Percentiles rank a stretch among this genome's conserved stretches.
These are phyloP conservation scores for Acleris laterana DNA, from an alignment of 2,888 invertebrate species.

Conservation along the genomic window DNA sequence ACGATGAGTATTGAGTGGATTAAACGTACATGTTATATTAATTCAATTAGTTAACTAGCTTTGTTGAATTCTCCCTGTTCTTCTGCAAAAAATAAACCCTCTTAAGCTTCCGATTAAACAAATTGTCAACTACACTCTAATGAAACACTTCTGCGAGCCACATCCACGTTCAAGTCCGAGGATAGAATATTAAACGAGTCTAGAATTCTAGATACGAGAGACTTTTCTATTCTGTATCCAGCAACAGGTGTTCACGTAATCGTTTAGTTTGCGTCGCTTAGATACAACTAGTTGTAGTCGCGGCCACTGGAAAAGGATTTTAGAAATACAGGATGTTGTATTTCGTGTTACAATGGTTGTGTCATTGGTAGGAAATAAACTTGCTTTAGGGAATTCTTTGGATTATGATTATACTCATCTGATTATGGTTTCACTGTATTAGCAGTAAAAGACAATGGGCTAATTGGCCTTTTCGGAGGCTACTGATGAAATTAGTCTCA, in stretches of 20 bases:
- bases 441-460: no score
- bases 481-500: no score
- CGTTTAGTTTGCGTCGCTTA: slow-evolving; percentile 14
- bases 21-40: no score
- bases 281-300: neutral
- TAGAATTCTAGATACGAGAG: slow-evolving; percentile 26
- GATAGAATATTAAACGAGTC: slow-evolving; percentile 31
- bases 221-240: slow-evolving; percentile 1
- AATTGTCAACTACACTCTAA: slow-evolving; percentile 24
- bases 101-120: slow-evolving; percentile 4
- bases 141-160: slow-evolving; percentile 20
- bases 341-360: no score
- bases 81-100: neutral
- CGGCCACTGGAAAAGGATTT: slow-evolving; percentile 4
- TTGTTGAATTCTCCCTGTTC: neutral
- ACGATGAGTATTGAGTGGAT: no score
- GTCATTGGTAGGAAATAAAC: no score
- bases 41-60: no score
- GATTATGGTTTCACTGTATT: no score
- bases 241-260: slow-evolving; percentile 25
- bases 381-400: no score
- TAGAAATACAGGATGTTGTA: neutral
- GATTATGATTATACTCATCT: no score
- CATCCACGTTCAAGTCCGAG: slow-evolving; percentile 13
- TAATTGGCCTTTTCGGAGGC: no score